A percentile compares a stretch with the other conserved stretches of the same genome.
Evolutionary conservation across 2,888 invertebrate genomes (phyloP).

Genomic region (Laspeyria flexula): DNA sequence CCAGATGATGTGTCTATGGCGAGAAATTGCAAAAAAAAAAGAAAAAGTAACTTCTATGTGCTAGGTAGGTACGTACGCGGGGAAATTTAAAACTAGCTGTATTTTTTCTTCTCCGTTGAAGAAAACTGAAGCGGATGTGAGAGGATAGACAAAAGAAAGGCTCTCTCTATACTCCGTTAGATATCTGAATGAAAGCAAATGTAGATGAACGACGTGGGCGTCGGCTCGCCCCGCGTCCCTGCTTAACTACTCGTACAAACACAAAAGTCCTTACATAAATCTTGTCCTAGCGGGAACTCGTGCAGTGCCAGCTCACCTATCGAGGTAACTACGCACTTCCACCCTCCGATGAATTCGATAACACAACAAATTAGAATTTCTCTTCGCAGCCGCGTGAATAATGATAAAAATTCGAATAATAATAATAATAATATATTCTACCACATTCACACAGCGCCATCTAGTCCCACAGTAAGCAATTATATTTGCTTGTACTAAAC

Average conservation of each 20-base stretch:
- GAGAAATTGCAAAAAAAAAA: slow-evolving; percentile 80
- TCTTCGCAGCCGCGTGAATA: slow-evolving; percentile 53
- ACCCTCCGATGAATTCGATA: slow-evolving; percentile 72
- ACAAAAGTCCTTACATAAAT: slow-evolving; percentile 86
- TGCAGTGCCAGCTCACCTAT: slow-evolving; percentile 72
- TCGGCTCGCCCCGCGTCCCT: slow-evolving; percentile 59
- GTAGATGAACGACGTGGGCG: slow-evolving; percentile 74
- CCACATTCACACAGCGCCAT: too few relatives aligned
- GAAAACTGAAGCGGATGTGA: slow-evolving; percentile 78
- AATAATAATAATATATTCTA: too few relatives aligned
- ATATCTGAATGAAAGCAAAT: slow-evolving; percentile 78
- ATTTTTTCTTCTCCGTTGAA: slow-evolving; percentile 72
- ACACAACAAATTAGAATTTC: slow-evolving; percentile 75
- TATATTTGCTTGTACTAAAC: too few relatives aligned
- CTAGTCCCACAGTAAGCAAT: too few relatives aligned
- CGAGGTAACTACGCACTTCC: slow-evolving; percentile 68
- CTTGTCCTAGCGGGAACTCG: slow-evolving; percentile 77
- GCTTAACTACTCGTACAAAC: slow-evolving; percentile 83
- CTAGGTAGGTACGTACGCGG: slow-evolving; percentile 61
- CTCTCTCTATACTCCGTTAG: slow-evolving; percentile 75
- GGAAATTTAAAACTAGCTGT: slow-evolving; percentile 76
- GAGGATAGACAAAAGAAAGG: slow-evolving; percentile 76
- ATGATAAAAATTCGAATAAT: slow-evolving; percentile 68
- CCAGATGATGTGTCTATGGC: slow-evolving; percentile 85
- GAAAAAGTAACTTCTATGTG: slow-evolving; percentile 64